Base-by-base conservation (phyloP, 1,140 invertebrate genomes). In the Papilio dardanus region DNA sequence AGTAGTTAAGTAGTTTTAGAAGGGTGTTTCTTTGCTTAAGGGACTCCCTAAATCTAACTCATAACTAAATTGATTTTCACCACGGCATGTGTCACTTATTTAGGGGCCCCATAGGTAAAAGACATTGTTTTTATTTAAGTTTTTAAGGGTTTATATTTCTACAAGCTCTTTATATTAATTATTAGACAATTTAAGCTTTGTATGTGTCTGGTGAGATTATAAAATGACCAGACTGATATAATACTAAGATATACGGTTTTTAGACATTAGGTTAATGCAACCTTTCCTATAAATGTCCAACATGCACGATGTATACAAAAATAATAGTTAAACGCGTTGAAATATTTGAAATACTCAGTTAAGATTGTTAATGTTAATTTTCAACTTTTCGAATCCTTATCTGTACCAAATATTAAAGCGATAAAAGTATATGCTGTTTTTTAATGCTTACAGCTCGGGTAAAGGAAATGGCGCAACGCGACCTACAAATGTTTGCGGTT, bases 381-480 rank as follows among this genome's bases (percentile, higher is more conserved):
- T 62, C 54, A 24, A 28, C 54, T 62, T 62, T 62, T 62, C 21
- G 24, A 62, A 62, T 62, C 54, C 54, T 62, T 62, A 62, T 62
- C 54, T 62, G 54, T 62, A 62, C 21, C 33, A 42, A 69, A 35
- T 69, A 69, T 37, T 40, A 69, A 69, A 40, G 35, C 33, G 67
- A 69, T 69, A 69, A 69, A 62, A 62, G 54, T 24, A 62, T 62
- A 62, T 62, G 54, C 24, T 30, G 54, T 62, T 62, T 62, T 62
- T 62, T 40, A 42, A 37, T 21, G 10, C 10, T 40, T 35, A 40
- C 31, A 69, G 67, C 33, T 46, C 67, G 33, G 31, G 67, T 69
- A 24, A 40, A 69, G 67, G 67, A 69, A 69, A 69, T 69, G 67
- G 67, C 35, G 67, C 35, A 69, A 69, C 19, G 35, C 35, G 33